These are phyloP conservation scores for Drosophila demipolita DNA, from an alignment of 2,888 invertebrate species.

Conservation along the genomic window DNA sequence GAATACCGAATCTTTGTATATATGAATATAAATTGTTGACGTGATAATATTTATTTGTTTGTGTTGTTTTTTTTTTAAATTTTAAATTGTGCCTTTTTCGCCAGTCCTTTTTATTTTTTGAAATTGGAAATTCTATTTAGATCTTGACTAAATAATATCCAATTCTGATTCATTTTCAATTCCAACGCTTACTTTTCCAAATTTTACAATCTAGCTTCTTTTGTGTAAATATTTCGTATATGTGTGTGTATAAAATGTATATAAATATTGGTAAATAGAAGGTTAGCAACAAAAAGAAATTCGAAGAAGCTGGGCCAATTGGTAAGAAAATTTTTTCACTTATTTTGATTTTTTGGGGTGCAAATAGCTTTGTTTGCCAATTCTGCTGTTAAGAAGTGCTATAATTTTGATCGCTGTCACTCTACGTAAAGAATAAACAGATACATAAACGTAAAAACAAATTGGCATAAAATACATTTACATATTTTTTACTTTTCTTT, in stretches of 20 bases:
- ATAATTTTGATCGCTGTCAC: slow-evolving; percentile 44
- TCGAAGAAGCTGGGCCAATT: slow-evolving; percentile 62
- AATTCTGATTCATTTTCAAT: background rate
- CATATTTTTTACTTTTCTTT: background rate
- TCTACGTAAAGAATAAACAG: slow-evolving; percentile 42
- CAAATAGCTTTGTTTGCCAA: slow-evolving; percentile 42
- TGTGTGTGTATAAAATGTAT: slow-evolving; percentile 16
- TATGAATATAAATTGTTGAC: slow-evolving; percentile 8
- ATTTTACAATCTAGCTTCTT: background rate
- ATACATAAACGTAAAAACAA: slow-evolving; percentile 34
- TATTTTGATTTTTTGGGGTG: slow-evolving; percentile 37
- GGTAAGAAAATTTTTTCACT: slow-evolving; percentile 25
- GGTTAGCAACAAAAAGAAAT: slow-evolving; percentile 61
- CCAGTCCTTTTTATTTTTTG: background rate
- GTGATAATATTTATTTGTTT: slow-evolving; percentile 16
- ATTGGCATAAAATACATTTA: slow-evolving; percentile 22
- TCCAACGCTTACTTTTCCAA: background rate
- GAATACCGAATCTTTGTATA: background rate
- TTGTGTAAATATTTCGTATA: slow-evolving; percentile 3
- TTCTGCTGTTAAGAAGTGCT: slow-evolving; percentile 46
- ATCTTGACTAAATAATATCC: background rate
- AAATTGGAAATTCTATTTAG: background rate
- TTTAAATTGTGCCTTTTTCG: background rate
- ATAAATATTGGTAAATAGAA: slow-evolving; percentile 10
- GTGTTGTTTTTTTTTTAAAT: slow-evolving; percentile 15